These are phyloP conservation scores for Aselliscus stoliczkanus DNA, from an alignment of 2,797 vertebrate genomes.

Conservation along the genomic window DNA sequence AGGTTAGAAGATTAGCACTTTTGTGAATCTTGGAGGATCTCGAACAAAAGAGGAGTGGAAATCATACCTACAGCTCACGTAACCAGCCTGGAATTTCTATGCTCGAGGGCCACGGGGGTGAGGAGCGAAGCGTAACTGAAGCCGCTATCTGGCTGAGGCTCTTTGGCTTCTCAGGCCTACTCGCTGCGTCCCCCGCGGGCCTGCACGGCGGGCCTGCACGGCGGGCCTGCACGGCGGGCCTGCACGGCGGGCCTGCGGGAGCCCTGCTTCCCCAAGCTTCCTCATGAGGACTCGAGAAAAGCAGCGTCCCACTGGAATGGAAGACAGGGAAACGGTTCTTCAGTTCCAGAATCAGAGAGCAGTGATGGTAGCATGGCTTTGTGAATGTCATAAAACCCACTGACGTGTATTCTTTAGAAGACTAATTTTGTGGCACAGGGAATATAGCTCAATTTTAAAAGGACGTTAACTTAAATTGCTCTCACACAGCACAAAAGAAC, in stretches of 20 bases:
- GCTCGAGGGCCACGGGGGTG: not conserved
- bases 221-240: no score
- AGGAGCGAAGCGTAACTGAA: not conserved
- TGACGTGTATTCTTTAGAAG: not conserved
- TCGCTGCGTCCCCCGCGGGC: no score
- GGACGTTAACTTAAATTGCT: not conserved
- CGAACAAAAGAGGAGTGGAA: not conserved
- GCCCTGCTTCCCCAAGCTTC: not conserved
- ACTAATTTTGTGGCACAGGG: not conserved
- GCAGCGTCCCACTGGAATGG: not conserved
- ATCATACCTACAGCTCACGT: not conserved
- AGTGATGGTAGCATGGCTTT: not conserved
- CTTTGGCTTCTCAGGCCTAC: not conserved
- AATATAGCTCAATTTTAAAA: not conserved
- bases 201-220: no score
- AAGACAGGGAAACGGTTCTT: accelerated
- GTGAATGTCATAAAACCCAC: not conserved
- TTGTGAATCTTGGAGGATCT: not conserved
- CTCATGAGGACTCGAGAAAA: not conserved
- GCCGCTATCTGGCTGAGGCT: no score
- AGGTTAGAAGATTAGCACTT: not conserved
- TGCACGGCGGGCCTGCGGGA: not conserved
- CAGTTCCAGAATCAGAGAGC: not conserved
- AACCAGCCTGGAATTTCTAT: not conserved
- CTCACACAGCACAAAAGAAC: not conserved